Percentiles rank a stretch among this genome's conserved stretches.
phyloP scores from a whole-genome alignment of 2,797 vertebrate species.

The Pangasius djambal region DNA sequence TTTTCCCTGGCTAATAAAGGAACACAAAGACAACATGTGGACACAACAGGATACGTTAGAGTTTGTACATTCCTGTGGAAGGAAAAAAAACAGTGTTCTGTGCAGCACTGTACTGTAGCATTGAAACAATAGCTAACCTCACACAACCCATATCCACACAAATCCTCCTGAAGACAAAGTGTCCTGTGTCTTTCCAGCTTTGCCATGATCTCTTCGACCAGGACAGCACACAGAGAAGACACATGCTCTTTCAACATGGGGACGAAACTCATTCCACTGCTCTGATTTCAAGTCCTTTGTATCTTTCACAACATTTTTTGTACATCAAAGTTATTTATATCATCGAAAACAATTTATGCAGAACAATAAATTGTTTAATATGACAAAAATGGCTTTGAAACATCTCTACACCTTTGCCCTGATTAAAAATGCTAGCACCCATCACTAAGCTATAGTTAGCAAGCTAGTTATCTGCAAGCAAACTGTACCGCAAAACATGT shows the following conservation, averaged over 20 bases:
- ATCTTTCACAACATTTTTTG: neutral
- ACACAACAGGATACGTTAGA: slow-evolving; percentile 58
- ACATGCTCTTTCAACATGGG: slow-evolving; percentile 33
- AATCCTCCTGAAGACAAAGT: slow-evolving; percentile 70
- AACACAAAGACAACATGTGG: slow-evolving; percentile 39
- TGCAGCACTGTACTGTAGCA: slow-evolving; percentile 64
- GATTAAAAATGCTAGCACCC: neutral
- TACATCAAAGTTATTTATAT: neutral
- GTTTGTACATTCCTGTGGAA: slow-evolving; percentile 64
- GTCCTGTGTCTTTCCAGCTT: slow-evolving; percentile 64
- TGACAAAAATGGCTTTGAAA: neutral
- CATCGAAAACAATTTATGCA: neutral
- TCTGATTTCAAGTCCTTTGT: slow-evolving; percentile 23
- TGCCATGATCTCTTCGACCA: slow-evolving; percentile 41
- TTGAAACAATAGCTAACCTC: slow-evolving; percentile 69
- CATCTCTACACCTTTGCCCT: neutral
- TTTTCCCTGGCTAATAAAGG: slow-evolving; percentile 24
- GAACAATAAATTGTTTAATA: neutral
- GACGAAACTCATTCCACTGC: neutral
- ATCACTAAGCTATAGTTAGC: neutral
- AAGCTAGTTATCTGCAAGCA: neutral
- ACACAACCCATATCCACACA: slow-evolving; percentile 63
- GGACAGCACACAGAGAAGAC: slow-evolving; percentile 61
- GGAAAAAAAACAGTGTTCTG: slow-evolving; percentile 23
- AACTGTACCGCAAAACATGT: neutral